Conservation (phyloP, 2,113 vertebrate species). For the Andinoacara biseriatus region DNA sequence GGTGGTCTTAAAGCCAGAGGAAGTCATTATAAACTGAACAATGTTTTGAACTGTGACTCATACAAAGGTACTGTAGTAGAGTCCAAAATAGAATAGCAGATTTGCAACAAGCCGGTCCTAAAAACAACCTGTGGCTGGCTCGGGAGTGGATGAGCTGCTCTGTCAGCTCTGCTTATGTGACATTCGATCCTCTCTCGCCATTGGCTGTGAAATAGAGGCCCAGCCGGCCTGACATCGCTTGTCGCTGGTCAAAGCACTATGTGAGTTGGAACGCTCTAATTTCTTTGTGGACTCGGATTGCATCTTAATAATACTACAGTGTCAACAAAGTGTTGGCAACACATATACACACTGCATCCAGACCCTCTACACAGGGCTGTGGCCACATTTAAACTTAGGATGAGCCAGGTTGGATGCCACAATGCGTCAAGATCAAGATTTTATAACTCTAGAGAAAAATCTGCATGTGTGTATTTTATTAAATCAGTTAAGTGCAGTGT, state of each 20-base stretch:
- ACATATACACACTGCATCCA: background rate
- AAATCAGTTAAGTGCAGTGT: background rate
- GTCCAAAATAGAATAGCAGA: background rate
- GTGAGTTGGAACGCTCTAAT: conserved; percentile 53
- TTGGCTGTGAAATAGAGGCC: conserved; percentile 65
- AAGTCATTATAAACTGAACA: too few relatives aligned
- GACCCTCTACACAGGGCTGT: background rate
- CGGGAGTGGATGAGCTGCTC: background rate
- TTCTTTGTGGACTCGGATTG: conserved; percentile 62
- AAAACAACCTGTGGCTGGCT: background rate
- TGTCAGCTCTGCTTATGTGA: conserved; percentile 18
- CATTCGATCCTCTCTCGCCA: conserved; percentile 32
- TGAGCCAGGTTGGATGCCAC: conserved; percentile 1
- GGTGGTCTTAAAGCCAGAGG: too few relatives aligned
- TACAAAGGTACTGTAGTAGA: background rate
- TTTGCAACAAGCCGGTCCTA: background rate
- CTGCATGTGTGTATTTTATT: background rate
- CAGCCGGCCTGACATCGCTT: conserved; percentile 1
- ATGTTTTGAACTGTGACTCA: too few relatives aligned
- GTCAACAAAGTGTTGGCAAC: conserved; percentile 41
- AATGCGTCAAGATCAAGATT: conserved; percentile 13
- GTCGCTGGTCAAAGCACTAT: conserved; percentile 33
- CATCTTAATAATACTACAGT: conserved; percentile 47
- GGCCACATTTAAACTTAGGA: conserved; percentile 2
- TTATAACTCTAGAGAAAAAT: background rate